Evolutionary conservation across 2,113 vertebrate genomes (phyloP), one percentile per base, ranked within the genome.

Genomic region (Clarias macrocephalus): DNA sequence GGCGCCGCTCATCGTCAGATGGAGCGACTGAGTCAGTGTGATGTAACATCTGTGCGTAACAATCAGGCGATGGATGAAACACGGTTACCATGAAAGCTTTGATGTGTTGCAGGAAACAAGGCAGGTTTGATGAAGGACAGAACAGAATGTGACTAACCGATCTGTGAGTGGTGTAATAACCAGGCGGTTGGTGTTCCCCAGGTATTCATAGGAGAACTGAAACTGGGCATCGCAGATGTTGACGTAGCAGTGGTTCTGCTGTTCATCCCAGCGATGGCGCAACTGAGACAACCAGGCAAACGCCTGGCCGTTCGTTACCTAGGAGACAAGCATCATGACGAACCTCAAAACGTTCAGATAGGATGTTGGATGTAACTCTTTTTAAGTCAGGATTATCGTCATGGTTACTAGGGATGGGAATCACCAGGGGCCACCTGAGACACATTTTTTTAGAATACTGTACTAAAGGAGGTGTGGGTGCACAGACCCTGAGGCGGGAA

Each of bases 171-270:
- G 95, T 15, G 95, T 96, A 88, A 96, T 95, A 90, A 97, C 95
- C 85, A 96, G 94, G 42, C 95, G 92, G 89, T 95, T 95, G 1
- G 95, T 96, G 91, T 96, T 96, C 8, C 96, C 96, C 70, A 96
- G 90, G 86, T 96, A 97, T 85, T 96, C 96, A 15, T 96, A 97
- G 77, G 95, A 96, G 87, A 96, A 96, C 90, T 95, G 95, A 89
- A 96, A 96, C 89, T 96, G 95, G 18, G 96, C 96, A 3, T 96
- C 96, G 89, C 95, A 96, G 90, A 96, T 96, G 87, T 96, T 96
- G 33, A 96, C 88, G 62, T 94, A 96, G 85, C 95, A 96, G 73
- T 96, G 94, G 65, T 85, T 93, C 21, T 89, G 94, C 25, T 92
- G 83, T 56, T 96, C 95, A 65, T 96, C 93, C 96, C 96, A 96